Conservation (phyloP, 2,797 vertebrate genomes). For the Centropyge bicolor region DNA sequence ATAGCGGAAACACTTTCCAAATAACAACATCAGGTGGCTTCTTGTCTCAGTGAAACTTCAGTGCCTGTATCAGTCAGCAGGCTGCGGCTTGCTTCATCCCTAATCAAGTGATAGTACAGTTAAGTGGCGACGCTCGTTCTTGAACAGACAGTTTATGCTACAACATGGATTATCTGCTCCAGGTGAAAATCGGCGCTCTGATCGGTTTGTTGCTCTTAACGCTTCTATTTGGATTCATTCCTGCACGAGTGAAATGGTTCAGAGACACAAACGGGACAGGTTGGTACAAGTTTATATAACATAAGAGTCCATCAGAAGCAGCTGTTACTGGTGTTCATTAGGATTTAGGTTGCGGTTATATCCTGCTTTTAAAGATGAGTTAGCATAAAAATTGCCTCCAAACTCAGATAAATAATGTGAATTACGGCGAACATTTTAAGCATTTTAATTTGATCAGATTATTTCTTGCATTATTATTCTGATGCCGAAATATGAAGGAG, state of each 20-base stretch:
- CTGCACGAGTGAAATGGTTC: constrained; percentile 86
- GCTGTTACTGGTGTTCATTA: neutral
- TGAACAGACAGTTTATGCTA: neutral
- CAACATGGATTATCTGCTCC: constrained; percentile 85
- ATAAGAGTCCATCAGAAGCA: neutral
- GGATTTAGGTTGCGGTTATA: neutral
- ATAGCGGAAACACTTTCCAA: accelerated
- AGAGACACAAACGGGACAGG: constrained; percentile 81
- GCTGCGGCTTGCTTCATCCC: accelerated
- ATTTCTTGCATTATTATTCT: neutral
- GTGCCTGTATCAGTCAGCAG: accelerated
- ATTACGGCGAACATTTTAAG: neutral
- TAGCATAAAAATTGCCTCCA: accelerated
- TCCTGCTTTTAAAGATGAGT: neutral
- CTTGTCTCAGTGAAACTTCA: accelerated
- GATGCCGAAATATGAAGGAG: constrained; percentile 7
- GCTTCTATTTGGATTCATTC: constrained; percentile 85
- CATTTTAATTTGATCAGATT: neutral
- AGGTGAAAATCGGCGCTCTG: constrained; percentile 86
- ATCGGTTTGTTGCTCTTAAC: constrained; percentile 84
- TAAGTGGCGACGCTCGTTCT: neutral
- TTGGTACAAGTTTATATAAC: constrained; percentile 45
- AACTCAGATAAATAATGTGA: neutral
- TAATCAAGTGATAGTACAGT: neutral
- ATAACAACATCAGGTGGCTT: neutral